Conservation (phyloP, 2,888 invertebrate genomes). For the Polymixis flavicincta region DNA sequence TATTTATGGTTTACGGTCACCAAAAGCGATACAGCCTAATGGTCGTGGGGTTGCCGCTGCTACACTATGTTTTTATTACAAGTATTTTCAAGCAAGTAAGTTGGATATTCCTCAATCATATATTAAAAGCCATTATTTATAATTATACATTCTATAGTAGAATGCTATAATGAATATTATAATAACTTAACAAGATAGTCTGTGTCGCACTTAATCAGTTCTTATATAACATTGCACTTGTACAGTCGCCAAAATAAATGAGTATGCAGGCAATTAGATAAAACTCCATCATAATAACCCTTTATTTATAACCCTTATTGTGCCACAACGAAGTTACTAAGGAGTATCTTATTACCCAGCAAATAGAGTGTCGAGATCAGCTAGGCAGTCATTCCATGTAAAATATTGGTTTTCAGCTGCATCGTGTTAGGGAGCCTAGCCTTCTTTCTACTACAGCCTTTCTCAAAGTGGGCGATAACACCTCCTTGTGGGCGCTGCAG, state of each 20-base stretch:
- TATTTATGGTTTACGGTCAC: no score
- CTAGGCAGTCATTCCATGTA: not conserved
- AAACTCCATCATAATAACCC: not conserved
- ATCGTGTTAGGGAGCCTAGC: not conserved
- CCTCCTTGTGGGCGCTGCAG: no score
- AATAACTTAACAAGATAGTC: conserved; percentile 29
- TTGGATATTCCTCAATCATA: not conserved
- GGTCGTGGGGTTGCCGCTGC: no score
- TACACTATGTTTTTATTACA: not conserved
- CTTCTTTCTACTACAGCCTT: no score
- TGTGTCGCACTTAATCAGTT: conserved; percentile 1
- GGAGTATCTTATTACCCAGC: not conserved
- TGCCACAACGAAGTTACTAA: no score
- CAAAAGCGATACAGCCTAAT: no score
- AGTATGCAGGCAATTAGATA: not conserved
- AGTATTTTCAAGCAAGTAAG: not conserved
- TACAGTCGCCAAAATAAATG: conserved; percentile 1
- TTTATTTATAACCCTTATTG: not conserved
- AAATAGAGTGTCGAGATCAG: not conserved
- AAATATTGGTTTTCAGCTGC: not conserved
- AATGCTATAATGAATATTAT: not conserved
- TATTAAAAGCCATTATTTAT: not conserved
- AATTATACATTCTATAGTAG: not conserved
- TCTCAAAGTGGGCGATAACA: no score
- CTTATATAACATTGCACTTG: conserved; percentile 7